These are phyloP conservation scores for Idaea biselata DNA, from an alignment of 2,888 invertebrate genomes.

Conservation along the genomic window DNA sequence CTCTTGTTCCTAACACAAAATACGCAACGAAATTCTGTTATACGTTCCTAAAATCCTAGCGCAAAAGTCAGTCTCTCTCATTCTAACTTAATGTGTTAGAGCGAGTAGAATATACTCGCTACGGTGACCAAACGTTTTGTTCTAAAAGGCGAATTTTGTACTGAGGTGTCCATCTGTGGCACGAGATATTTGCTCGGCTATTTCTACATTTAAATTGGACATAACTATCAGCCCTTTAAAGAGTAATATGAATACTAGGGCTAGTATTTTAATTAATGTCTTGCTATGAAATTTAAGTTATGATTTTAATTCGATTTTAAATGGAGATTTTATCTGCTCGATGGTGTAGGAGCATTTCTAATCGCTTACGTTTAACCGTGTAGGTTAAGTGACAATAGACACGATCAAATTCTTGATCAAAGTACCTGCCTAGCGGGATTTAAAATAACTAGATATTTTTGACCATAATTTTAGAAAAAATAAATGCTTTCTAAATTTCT, in stretches of 20 bases:
- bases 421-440: no score
- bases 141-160: no score
- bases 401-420: background rate
- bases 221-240: constrained; percentile 61
- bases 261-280: constrained; percentile 41
- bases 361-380: background rate
- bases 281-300: constrained; percentile 27
- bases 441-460: no score
- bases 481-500: no score
- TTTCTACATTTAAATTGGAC: constrained; percentile 66
- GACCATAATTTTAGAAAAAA: no score
- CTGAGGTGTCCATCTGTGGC: no score
- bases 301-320: background rate
- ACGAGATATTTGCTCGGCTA: constrained; percentile 35
- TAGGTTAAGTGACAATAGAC: background rate
- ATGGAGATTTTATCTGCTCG: background rate
- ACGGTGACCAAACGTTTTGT: no score
- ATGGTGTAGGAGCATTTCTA: background rate
- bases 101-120: background rate
- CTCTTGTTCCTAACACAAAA: background rate
- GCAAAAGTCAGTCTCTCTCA: background rate
- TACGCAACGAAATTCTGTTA: background rate
- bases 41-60: background rate
- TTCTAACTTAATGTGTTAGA: background rate
- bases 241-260: constrained; percentile 47